phyloP scores from a whole-genome alignment of 2,797 vertebrate species.

The Halcyon smyrnensis region DNA sequence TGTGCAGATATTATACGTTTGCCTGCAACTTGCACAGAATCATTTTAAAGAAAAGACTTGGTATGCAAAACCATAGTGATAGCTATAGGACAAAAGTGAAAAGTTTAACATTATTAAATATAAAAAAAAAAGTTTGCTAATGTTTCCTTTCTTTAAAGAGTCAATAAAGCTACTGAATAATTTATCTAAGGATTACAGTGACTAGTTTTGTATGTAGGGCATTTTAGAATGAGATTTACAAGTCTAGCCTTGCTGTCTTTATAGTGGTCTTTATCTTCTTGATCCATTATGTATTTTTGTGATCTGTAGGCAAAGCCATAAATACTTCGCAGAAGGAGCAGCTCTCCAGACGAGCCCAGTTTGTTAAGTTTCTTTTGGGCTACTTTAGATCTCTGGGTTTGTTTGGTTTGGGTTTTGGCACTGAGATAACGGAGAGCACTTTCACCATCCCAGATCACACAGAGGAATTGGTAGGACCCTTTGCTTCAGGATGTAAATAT shows the following conservation, averaged over 20 bases:
- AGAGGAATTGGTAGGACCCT: not conserved
- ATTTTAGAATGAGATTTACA: not conserved
- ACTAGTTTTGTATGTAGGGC: not conserved
- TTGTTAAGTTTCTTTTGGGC: not conserved
- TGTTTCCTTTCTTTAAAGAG: not conserved
- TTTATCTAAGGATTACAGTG: not conserved
- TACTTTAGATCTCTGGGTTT: not conserved
- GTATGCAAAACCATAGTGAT: not conserved
- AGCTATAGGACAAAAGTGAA: not conserved
- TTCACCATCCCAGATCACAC: not conserved
- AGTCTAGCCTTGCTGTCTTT: not conserved
- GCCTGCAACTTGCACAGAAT: not conserved
- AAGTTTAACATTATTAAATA: not conserved
- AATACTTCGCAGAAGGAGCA: not conserved
- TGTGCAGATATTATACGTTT: not conserved
- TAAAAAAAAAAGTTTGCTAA: not conserved
- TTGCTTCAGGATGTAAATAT: not conserved
- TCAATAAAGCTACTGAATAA: not conserved
- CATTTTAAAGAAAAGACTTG: not conserved
- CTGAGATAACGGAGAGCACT: not conserved
- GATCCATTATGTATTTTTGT: not conserved
- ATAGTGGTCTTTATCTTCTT: not conserved
- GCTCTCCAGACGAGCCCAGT: not conserved
- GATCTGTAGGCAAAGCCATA: not conserved
- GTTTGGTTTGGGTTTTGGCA: not conserved